Percentiles rank a stretch among this genome's conserved stretches.
Evolutionary conservation across 2,888 invertebrate genomes (phyloP).

Genomic region (Phaedon cochleariae): DNA sequence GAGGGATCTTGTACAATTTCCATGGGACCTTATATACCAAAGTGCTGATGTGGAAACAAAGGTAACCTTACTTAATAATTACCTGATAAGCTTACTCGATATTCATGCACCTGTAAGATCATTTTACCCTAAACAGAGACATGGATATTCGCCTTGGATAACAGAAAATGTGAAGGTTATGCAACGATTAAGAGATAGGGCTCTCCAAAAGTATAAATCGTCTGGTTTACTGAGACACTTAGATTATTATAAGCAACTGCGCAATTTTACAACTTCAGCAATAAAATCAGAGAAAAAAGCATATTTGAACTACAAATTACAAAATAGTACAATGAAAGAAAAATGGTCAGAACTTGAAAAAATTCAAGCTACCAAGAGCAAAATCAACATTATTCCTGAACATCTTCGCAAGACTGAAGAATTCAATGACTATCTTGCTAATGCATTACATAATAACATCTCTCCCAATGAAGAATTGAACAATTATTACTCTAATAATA

Average conservation of each 20-base stretch:
- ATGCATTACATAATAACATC: background rate
- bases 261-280: background rate
- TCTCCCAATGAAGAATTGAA: background rate
- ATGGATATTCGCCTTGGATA: slow-evolving; percentile 4
- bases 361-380: background rate
- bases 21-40: background rate
- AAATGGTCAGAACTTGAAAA: background rate
- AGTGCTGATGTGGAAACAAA: background rate
- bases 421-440: background rate
- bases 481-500: slow-evolving; percentile 2
- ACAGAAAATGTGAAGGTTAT: background rate
- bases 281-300: background rate
- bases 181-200: background rate
- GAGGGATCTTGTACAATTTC: background rate
- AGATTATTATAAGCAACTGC: background rate
- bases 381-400: background rate
- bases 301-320: background rate
- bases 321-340: background rate
- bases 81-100: background rate
- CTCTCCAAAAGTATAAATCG: background rate
- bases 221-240: background rate
- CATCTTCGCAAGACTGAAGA: background rate
- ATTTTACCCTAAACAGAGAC: background rate
- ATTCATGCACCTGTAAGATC: background rate
- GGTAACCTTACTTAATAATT: background rate